Conservation (phyloP, 2,797 vertebrate species). For the Sebastes wilsoni region DNA sequence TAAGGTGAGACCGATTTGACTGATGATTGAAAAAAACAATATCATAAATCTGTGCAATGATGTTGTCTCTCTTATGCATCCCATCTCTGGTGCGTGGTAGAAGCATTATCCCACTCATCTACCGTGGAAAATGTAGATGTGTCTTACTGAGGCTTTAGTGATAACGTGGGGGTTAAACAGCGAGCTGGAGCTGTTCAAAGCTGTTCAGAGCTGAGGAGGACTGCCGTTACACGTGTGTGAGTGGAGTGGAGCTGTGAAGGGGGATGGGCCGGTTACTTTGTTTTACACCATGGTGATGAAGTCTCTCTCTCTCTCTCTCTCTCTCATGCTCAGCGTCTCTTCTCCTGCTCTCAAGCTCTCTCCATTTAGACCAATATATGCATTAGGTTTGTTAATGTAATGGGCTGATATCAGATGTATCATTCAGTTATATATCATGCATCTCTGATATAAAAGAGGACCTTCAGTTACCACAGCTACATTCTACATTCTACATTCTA, state of each 20-base stretch:
- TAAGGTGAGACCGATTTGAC: background rate
- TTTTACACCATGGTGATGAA: slow-evolving; percentile 55
- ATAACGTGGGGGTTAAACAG: slow-evolving; percentile 43
- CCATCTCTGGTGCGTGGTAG: background rate
- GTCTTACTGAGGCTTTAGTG: slow-evolving; percentile 13
- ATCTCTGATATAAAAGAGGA: background rate
- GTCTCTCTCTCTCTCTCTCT: slow-evolving; percentile 7
- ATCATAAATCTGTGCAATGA: background rate
- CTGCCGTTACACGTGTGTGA: slow-evolving; percentile 37
- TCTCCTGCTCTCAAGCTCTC: background rate
- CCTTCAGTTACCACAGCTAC: background rate
- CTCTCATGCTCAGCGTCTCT: background rate
- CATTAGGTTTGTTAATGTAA: background rate
- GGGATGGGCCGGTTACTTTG: slow-evolving; percentile 51
- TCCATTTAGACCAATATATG: background rate
- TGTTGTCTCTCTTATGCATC: background rate
- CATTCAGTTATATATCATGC: background rate
- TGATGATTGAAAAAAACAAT: background rate
- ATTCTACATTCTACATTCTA: too few species aligned
- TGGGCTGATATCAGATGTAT: background rate
- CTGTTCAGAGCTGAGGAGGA: slow-evolving; percentile 17
- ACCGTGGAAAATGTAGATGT: background rate
- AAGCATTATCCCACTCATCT: background rate
- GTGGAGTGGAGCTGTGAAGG: slow-evolving; percentile 32
- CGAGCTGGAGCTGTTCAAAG: slow-evolving; percentile 12